Evolutionary conservation across 1,140 invertebrate genomes (phyloP).

Genomic region (Cydia splendana): DNA sequence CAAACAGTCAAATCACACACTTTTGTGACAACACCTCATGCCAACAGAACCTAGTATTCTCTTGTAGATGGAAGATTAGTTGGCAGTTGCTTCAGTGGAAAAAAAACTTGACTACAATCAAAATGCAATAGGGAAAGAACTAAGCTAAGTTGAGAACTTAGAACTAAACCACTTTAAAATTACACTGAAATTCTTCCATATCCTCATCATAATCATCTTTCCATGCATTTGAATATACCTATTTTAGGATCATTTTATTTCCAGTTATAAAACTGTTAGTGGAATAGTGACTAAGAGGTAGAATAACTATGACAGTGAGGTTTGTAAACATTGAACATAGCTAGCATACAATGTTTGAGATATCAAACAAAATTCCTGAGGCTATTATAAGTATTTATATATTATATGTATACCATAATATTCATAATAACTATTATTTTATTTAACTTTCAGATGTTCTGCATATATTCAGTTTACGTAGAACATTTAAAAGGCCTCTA

Average conservation of each 20-base stretch:
- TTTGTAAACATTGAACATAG: neutral
- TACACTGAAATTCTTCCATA: too few relatives aligned
- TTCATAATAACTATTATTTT: neutral
- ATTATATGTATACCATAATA: neutral
- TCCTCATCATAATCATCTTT: too few relatives aligned
- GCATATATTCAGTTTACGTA: neutral
- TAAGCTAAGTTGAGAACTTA: too few relatives aligned
- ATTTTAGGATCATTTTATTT: neutral
- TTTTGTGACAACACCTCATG: too few relatives aligned
- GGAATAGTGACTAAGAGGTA: neutral
- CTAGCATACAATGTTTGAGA: neutral
- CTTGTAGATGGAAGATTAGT: too few relatives aligned
- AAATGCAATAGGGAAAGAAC: too few relatives aligned
- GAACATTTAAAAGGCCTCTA: neutral
- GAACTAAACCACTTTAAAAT: too few relatives aligned
- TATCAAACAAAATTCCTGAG: neutral
- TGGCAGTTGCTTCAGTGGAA: too few relatives aligned
- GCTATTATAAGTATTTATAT: too few relatives aligned
- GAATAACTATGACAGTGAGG: neutral
- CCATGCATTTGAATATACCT: neutral
- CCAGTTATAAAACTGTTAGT: neutral
- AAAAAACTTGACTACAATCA: too few relatives aligned
- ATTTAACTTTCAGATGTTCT: neutral
- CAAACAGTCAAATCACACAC: too few relatives aligned
- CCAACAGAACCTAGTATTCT: too few relatives aligned